Conservation (phyloP, 2,888 invertebrate genomes). For the Amphipoea lucens region DNA sequence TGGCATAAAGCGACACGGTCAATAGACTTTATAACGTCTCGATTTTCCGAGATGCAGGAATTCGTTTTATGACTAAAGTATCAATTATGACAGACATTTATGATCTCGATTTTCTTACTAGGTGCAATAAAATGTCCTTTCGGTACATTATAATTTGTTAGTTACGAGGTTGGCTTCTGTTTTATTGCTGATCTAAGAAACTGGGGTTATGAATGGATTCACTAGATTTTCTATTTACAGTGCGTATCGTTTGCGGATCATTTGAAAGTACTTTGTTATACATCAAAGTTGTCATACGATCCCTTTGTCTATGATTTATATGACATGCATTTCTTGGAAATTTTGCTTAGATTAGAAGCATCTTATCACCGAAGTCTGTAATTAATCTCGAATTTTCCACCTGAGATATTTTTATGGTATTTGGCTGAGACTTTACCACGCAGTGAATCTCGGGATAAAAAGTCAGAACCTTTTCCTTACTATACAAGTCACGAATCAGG, state of each 20-base stretch:
- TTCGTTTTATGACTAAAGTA: conserved; percentile 60
- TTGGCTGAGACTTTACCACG: background rate
- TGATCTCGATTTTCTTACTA: conserved; percentile 55
- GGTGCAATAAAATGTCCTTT: conserved; percentile 66
- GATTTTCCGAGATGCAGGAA: conserved; percentile 62
- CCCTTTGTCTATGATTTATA: background rate
- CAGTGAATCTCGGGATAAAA: background rate
- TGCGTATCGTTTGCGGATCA: conserved; percentile 1
- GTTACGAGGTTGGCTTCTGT: conserved; percentile 45
- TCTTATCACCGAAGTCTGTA: background rate
- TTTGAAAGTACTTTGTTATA: background rate
- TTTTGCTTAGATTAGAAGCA: background rate
- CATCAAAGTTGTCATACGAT: background rate
- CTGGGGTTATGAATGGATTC: conserved; percentile 37
- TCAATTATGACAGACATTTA: conserved; percentile 66
- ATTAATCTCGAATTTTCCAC: background rate
- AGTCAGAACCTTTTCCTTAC: background rate
- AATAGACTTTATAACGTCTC: conserved; percentile 56
- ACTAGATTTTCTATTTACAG: conserved; percentile 45
- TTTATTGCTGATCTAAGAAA: conserved; percentile 57
- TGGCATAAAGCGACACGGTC: conserved; percentile 54
- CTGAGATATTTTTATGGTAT: background rate
- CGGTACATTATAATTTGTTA: conserved; percentile 57
- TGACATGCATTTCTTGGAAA: background rate
- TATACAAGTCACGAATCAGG: background rate